A percentile compares a stretch with the other conserved stretches of the same genome.
These are phyloP conservation scores for Anthopleura sola DNA, from an alignment of 64 coral and sea anemone genomes.

Conservation along the genomic window DNA sequence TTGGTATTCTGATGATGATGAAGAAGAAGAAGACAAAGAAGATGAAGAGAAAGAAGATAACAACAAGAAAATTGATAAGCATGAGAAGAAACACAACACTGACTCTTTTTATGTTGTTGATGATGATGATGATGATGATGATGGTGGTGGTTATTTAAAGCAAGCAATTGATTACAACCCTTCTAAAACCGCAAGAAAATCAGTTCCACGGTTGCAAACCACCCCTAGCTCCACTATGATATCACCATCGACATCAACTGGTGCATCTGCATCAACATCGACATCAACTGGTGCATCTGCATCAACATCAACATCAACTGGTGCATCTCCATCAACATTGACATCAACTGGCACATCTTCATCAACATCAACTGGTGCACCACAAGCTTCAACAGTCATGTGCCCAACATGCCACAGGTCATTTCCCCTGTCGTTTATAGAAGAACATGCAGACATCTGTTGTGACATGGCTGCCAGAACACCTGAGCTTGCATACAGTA, in stretches of 20 bases:
- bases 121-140: conserved; percentile 6
- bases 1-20: conserved; percentile 44
- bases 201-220: not conserved
- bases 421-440: conserved; percentile 40
- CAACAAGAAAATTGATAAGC: not conserved
- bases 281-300: not conserved
- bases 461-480: conserved; percentile 25
- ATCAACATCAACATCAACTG: conserved; percentile 2
- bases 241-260: conserved; percentile 23
- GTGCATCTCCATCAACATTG: conserved; percentile 11
- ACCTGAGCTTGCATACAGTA: conserved; percentile 12
- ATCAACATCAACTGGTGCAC: not conserved
- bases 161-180: conserved; percentile 14
- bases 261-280: not conserved
- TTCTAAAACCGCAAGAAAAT: conserved; percentile 4
- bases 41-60: conserved; percentile 17
- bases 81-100: conserved; percentile 15
- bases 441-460: conserved; percentile 40
- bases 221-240: not conserved
- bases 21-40: conserved; percentile 31
- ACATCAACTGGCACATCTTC: not conserved
- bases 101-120: not conserved
- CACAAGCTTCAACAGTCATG: not conserved
- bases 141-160: conserved; percentile 1
- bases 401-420: conserved; percentile 42